Base-by-base conservation (phyloP, 2,113 vertebrate genomes). In the Nothoprocta perdicaria region DNA sequence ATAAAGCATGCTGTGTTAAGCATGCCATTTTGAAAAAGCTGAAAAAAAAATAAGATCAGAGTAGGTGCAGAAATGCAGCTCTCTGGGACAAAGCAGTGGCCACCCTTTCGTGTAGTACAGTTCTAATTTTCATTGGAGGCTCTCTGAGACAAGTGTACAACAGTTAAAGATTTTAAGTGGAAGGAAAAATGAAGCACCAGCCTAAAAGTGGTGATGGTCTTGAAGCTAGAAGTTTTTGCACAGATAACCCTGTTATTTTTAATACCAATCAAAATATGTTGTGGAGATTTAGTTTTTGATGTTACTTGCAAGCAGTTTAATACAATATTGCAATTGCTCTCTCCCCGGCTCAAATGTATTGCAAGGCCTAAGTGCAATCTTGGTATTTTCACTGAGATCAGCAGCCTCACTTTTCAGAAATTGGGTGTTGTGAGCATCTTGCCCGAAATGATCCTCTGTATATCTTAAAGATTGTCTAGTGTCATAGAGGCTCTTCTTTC, bases 81-180 rank as follows among this genome's bases (percentile, higher is more conserved):
- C 19, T 53, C 31, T 78, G 22, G 31, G 31, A 43, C 84, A 41
- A 61, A 71, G 78, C 58, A 35, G 50, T 29, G 18, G 45, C 12
- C 10, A 21, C 68, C 21, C 2, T 3, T 80, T 73, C 58, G 29
- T 13, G 24, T 4, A 1, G 0, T 46, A 7, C 31, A 26, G 1
- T 15, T 6, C 26, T 71, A 57, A 2, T 55, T 76, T 90, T 62
- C 10, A 8, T 14, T 14, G 24, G 52, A 16, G 6, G 0, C 12
- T 86, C 62, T 65, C 48, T 26, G 71, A 62, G 24, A 81, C 46
- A 90, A 68, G 4, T 33, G 1, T 68, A 14, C 11, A 29, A 1
- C 3, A 2, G 3, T 52, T 86, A 3, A 21, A 26, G 29, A 40
- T 50, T 91, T 81, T 22, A 73, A 41, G 31, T 12, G 53, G 23